Base-by-base conservation (phyloP, 2,797 vertebrate genomes). In the Cacajao melanocephalus region DNA sequence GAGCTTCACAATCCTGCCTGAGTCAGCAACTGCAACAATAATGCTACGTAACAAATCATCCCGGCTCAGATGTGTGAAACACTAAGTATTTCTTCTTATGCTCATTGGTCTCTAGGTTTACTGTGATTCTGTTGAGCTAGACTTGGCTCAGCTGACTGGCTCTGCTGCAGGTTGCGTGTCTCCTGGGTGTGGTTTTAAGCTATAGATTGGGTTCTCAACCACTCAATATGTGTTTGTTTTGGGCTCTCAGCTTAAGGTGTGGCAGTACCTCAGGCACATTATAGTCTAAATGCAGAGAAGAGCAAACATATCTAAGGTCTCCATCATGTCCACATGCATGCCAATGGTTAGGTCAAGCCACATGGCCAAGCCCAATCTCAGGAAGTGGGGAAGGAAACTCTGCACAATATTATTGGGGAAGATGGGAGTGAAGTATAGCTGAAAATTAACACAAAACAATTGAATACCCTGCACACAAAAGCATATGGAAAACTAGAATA, bases 81-180 rank as follows among this genome's bases (percentile, higher is more conserved):
- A 0, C 2, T 12, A 20, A 19, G 48, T 13, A 12, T 13, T 44
- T 22, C 0, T 12, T 17, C 82, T 22, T 4, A 0, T 3, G 46
- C 20, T 41, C 22, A 1, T 7, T 15, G 61, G 19, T n/a, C 72
- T n/a, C 41, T 13, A 7, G 7, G 50, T 28, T 57, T 48, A 0
- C 28, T 0, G 1, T 0, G 24, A 28, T 15, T 36, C 57, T 46
- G n/a, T 48, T 58, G 85, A 70, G 17, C 5, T 33, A 17, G 30
- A 55, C 26, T 5, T 2, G n/a, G 2, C 14, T 30, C 26, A 20
- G 20, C 50, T 0, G 0, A 44, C n/a, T 1, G 0, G 6, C 6
- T n/a, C 46, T 48, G 55, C 46, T 44, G 12, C 22, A 0, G 1
- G n/a, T 13, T 33, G 0, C 0, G 0, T 19, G 13, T 8, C 30